A percentile compares a stretch with the other conserved stretches of the same genome.
These are phyloP conservation scores for Drosophila burlai DNA, from an alignment of 1,140 invertebrate genomes.

Conservation along the genomic window DNA sequence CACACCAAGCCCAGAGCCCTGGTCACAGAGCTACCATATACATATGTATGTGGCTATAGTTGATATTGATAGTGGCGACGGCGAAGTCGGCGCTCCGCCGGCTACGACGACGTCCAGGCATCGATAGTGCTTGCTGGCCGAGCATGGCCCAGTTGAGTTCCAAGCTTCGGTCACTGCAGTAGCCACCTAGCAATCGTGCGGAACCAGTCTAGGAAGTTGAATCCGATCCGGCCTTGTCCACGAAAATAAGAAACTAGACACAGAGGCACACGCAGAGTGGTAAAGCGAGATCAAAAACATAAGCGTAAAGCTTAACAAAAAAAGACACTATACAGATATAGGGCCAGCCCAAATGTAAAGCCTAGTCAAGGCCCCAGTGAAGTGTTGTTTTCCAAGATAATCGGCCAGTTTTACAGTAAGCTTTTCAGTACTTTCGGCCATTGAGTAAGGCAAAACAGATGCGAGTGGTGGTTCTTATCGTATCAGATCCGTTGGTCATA, in stretches of 20 bases:
- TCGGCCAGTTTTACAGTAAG: conserved; percentile 4
- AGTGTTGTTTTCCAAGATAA: conserved; percentile 33
- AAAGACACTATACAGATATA: not conserved
- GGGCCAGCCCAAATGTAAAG: conserved; percentile 6
- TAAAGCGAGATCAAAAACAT: too few relatives aligned
- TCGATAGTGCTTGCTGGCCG: conserved; percentile 60
- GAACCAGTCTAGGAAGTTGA: conserved; percentile 55
- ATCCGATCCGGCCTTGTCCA: conserved; percentile 38
- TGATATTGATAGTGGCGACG: conserved; percentile 64
- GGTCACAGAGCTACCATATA: conserved; percentile 17
- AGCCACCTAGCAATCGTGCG: conserved; percentile 61
- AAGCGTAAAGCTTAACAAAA: not conserved
- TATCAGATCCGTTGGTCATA: conserved; percentile 2
- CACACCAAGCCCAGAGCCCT: conserved; percentile 19
- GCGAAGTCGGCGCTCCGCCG: conserved; percentile 29
- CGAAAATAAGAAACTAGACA: conserved; percentile 25
- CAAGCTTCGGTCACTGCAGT: conserved; percentile 73
- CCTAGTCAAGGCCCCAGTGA: conserved; percentile 28
- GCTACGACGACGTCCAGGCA: conserved; percentile 43
- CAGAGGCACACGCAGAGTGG: conserved; percentile 42
- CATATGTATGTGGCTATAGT: conserved; percentile 49
- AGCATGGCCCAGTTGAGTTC: conserved; percentile 73
- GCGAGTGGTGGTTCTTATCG: conserved; percentile 28
- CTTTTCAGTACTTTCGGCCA: conserved; percentile 20
- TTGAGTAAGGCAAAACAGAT: conserved; percentile 29